phyloP scores from a whole-genome alignment of 2,113 vertebrate genomes.

The Phalacrocorax pelagicus region DNA sequence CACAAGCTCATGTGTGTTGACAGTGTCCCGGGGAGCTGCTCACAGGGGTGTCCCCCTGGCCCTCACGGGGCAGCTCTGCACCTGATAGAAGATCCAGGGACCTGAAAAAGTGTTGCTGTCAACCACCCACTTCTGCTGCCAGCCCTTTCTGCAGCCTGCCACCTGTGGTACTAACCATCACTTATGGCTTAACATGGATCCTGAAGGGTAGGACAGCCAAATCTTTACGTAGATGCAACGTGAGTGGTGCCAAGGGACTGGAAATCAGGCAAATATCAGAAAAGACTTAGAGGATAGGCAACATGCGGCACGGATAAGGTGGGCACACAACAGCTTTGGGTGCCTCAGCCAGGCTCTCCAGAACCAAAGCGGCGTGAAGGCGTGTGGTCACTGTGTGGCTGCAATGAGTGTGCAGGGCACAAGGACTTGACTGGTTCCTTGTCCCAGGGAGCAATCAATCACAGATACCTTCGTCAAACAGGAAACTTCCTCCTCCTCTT shows the following conservation, averaged over 20 bases:
- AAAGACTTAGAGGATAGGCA: neutral
- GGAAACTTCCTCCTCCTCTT: neutral
- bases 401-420: neutral
- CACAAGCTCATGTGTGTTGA: no score
- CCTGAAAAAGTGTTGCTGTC: fast-evolving
- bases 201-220: neutral
- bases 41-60: no score
- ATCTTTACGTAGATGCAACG: neutral
- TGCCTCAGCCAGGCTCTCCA: neutral
- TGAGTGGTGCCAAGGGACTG: neutral
- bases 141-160: neutral
- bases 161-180: fast-evolving
- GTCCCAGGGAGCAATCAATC: neutral
- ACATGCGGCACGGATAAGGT: fast-evolving
- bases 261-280: neutral
- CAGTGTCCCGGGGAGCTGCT: neutral
- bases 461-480: neutral
- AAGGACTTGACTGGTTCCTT: neutral
- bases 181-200: fast-evolving
- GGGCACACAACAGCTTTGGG: neutral
- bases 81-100: neutral
- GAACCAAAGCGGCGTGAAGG: neutral
- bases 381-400: fast-evolving
- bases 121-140: neutral
- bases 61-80: neutral